phyloP scores from a whole-genome alignment of 2,113 vertebrate species.

The Psammodynastes pulverulentus region DNA sequence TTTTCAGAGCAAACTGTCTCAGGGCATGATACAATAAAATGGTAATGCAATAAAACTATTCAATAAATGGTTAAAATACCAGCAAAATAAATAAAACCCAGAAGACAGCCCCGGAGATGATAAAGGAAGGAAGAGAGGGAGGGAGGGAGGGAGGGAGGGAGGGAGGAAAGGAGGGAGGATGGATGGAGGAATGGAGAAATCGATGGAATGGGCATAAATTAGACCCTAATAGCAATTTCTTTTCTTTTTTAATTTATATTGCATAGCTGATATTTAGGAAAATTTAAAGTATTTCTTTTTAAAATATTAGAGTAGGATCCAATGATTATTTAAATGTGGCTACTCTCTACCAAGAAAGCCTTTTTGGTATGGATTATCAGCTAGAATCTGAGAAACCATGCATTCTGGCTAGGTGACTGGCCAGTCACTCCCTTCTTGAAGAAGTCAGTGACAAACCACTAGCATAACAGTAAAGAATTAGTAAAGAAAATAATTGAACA shows the following conservation, averaged over 20 bases:
- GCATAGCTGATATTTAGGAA: neutral
- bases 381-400: neutral
- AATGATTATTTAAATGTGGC: neutral
- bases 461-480: constrained; percentile 24
- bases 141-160: neutral
- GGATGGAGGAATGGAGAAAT: too few species aligned
- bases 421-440: neutral
- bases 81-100: constrained; percentile 1
- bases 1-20: neutral
- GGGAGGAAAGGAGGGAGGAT: neutral
- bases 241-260: neutral
- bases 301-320: neutral
- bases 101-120: neutral
- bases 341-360: neutral
- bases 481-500: constrained; percentile 19
- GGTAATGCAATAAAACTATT: neutral
- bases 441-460: neutral
- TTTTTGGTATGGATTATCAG: neutral
- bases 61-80: neutral
- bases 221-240: neutral
- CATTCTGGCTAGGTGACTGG: neutral
- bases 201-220: neutral
- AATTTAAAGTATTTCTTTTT: neutral
- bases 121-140: neutral
- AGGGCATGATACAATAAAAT: neutral